A percentile compares a stretch with the other conserved stretches of the same genome.
Evolutionary conservation across 2,888 invertebrate species (phyloP).

Genomic region (Cloeon dipterum): DNA sequence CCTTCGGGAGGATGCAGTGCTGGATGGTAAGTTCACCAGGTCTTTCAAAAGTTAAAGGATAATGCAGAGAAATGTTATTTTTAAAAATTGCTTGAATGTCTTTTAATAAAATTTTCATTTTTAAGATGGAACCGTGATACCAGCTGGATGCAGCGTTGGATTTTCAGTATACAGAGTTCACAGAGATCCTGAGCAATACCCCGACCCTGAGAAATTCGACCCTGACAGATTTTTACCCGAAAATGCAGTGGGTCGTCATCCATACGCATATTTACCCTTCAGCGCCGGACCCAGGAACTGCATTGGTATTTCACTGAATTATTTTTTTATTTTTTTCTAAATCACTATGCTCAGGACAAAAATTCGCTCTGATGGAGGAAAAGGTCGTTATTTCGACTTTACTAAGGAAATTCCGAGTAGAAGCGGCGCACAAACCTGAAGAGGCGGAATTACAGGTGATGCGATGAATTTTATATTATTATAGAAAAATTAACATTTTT

Average conservation of each 20-base stretch:
- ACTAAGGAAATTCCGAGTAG: background rate
- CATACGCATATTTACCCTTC: conserved; percentile 5
- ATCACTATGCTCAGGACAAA: too few species aligned
- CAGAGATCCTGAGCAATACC: conserved; percentile 1
- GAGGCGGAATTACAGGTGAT: background rate
- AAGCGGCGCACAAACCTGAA: background rate
- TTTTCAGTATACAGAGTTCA: background rate
- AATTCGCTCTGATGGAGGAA: conserved; percentile 1
- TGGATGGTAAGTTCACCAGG: too few species aligned
- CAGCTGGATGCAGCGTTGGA: background rate
- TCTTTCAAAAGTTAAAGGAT: too few species aligned
- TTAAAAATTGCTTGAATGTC: too few species aligned
- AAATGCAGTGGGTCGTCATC: background rate
- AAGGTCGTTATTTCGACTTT: background rate
- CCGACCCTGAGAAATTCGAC: conserved; percentile 3
- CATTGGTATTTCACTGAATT: conserved; percentile 3
- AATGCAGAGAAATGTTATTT: too few species aligned
- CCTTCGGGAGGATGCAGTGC: background rate
- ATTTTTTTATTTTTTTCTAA: background rate
- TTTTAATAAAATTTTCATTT: too few species aligned
- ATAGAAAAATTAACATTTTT: background rate
- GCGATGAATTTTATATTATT: background rate
- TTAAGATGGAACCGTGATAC: conserved; percentile 3
- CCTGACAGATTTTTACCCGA: conserved; percentile 5
- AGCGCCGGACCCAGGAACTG: conserved; percentile 5